Conservation (phyloP, 1,140 invertebrate genomes). For the Lepidurus apus region DNA sequence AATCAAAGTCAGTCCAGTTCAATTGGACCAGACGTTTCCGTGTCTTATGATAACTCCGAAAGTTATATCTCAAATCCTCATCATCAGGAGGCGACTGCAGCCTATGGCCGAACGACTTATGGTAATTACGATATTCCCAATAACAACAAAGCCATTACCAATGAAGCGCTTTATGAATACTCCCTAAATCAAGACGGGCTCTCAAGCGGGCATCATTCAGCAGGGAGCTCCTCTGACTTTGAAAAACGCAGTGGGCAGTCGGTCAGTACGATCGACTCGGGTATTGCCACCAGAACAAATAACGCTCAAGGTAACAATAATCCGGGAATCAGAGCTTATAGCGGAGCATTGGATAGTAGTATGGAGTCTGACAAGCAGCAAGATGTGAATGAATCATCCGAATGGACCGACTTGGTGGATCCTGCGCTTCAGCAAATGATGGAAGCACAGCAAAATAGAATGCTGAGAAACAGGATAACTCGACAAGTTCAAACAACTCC, state of each 20-base stretch:
- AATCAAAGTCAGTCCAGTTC: neutral
- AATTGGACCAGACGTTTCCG: neutral
- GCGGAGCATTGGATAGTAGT: slow-evolving; percentile 38
- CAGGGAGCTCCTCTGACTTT: slow-evolving; percentile 37
- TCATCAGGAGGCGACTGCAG: neutral
- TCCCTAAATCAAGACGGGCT: slow-evolving; percentile 24
- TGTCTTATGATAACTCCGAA: neutral
- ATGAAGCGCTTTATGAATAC: neutral
- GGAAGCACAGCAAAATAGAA: slow-evolving; percentile 47
- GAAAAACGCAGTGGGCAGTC: slow-evolving; percentile 41
- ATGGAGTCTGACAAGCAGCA: slow-evolving; percentile 36
- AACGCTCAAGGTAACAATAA: neutral
- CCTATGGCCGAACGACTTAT: slow-evolving; percentile 11
- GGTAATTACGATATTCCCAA: slow-evolving; percentile 31
- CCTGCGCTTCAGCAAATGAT: slow-evolving; percentile 69
- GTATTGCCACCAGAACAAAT: slow-evolving; percentile 43
- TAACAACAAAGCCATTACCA: slow-evolving; percentile 7
- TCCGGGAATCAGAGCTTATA: slow-evolving; percentile 25
- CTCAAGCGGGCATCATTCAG: slow-evolving; percentile 33
- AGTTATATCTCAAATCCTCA: neutral
- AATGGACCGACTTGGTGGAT: slow-evolving; percentile 78
- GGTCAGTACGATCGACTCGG: slow-evolving; percentile 45
- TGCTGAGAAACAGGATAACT: slow-evolving; percentile 42
- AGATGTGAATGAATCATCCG: slow-evolving; percentile 46
- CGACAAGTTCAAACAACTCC: slow-evolving; percentile 17